Percentiles rank a stretch among this genome's conserved stretches.
These are phyloP conservation scores for Echinarachnius parma DNA, from an alignment of 53 echinoderm and acorn worm genomes.

Conservation along the genomic window DNA sequence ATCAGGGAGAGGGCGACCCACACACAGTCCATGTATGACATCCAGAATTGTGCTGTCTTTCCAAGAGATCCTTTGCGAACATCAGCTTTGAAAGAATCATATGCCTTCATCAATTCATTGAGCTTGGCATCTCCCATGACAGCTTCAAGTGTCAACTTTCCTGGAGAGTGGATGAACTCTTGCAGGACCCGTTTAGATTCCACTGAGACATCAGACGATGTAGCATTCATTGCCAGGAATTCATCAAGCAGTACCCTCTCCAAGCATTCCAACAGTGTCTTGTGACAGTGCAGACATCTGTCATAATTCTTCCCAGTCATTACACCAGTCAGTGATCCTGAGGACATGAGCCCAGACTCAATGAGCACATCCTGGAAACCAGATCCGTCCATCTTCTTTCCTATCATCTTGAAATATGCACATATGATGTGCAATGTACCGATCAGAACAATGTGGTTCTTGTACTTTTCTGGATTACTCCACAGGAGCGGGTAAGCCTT, in stretches of 20 bases:
- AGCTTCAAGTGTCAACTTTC: background rate
- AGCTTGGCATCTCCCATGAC: constrained; percentile 33
- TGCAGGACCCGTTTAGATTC: background rate
- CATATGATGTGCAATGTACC: constrained; percentile 54
- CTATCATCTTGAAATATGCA: constrained; percentile 63
- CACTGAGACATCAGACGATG: background rate
- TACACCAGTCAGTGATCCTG: no score
- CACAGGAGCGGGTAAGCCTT: constrained; percentile 58
- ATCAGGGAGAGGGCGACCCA: no score
- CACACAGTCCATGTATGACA: no score
- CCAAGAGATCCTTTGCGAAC: constrained; percentile 40
- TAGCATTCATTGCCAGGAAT: constrained; percentile 3
- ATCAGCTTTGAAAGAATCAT: constrained; percentile 27
- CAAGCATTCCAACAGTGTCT: constrained; percentile 45
- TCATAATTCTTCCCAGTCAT: constrained; percentile 57
- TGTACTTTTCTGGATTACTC: constrained; percentile 36
- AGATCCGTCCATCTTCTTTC: constrained; percentile 55
- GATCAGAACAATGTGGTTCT: constrained; percentile 51
- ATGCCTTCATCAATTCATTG: constrained; percentile 22
- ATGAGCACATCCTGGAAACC: constrained; percentile 43
- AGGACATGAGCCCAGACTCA: constrained; percentile 51
- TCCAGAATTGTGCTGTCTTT: constrained; percentile 69
- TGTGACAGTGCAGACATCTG: constrained; percentile 59
- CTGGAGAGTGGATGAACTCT: background rate
- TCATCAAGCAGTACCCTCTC: constrained; percentile 53